phyloP scores from a whole-genome alignment of 2,797 vertebrate genomes.

The Notamacropus eugenii region DNA sequence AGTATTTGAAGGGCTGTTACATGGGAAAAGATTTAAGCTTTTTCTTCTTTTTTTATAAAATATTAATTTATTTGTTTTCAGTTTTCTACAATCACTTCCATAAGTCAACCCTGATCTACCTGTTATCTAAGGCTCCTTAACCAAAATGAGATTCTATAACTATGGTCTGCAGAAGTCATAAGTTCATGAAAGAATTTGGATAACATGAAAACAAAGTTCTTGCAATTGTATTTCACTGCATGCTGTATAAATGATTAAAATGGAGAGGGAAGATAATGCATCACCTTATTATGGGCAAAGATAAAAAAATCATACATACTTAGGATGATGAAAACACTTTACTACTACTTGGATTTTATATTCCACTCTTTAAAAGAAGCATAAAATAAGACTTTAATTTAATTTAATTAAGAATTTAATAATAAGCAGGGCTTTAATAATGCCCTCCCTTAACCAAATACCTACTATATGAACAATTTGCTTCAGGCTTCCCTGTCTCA shows the following conservation, averaged over 20 bases:
- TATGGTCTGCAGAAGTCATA: background rate
- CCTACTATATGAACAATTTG: background rate
- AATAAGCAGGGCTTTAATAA: background rate
- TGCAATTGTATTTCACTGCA: background rate
- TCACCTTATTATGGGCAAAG: slow-evolving; percentile 7
- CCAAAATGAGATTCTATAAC: background rate
- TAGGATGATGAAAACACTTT: background rate
- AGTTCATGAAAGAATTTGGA: background rate
- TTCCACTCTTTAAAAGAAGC: background rate
- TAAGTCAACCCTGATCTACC: too few species aligned
- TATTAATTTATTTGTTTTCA: too few species aligned
- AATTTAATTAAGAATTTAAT: too few species aligned
- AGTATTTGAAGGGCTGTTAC: background rate
- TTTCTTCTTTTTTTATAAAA: background rate
- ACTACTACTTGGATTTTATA: background rate
- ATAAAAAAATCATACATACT: background rate
- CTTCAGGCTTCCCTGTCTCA: background rate
- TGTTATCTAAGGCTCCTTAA: background rate
- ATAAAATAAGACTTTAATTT: slow-evolving; percentile 6
- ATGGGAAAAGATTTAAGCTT: background rate
- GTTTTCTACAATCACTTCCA: too few species aligned
- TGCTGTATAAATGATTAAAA: background rate
- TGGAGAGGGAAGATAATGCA: background rate
- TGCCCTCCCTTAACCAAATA: background rate
- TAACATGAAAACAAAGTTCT: background rate